A percentile compares a stretch with the other conserved stretches of the same genome.
phyloP scores from a whole-genome alignment of 1,140 invertebrate species.

The Bombus pyrosoma region DNA sequence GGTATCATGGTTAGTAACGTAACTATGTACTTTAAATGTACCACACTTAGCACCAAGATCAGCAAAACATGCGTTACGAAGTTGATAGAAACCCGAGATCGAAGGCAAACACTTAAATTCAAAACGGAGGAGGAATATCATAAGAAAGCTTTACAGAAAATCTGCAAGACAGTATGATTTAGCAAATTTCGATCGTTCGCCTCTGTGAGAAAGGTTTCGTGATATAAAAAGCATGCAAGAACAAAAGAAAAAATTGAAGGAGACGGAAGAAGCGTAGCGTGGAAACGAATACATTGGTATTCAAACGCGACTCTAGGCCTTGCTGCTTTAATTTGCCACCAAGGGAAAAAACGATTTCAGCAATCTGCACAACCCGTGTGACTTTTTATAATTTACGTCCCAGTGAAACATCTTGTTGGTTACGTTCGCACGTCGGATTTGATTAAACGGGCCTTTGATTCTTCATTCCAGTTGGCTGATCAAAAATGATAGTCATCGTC shows the following conservation, averaged over 20 bases:
- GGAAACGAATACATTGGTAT: not conserved
- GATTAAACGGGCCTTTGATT: not conserved
- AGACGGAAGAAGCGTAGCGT: not conserved
- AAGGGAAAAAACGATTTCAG: not conserved
- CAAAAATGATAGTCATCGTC: conserved; percentile 14
- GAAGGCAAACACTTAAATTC: not conserved
- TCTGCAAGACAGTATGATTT: conserved; percentile 11
- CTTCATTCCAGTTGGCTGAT: not conserved
- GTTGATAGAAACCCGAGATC: not conserved
- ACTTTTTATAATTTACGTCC: conserved; percentile 5
- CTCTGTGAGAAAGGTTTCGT: not conserved
- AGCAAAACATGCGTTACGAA: not conserved
- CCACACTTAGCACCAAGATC: not conserved
- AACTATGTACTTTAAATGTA: not conserved
- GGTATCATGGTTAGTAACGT: not conserved
- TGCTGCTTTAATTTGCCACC: not conserved
- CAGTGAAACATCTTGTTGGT: not conserved
- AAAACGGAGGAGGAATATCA: not conserved
- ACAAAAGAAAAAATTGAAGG: not conserved
- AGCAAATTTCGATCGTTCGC: not conserved
- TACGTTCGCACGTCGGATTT: conserved; percentile 6
- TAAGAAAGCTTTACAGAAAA: not conserved
- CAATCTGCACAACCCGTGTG: not conserved
- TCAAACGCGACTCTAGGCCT: not conserved
- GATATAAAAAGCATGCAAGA: not conserved